Base-by-base conservation (phyloP, 2,888 invertebrate genomes). In the Drosophila rubida region DNA sequence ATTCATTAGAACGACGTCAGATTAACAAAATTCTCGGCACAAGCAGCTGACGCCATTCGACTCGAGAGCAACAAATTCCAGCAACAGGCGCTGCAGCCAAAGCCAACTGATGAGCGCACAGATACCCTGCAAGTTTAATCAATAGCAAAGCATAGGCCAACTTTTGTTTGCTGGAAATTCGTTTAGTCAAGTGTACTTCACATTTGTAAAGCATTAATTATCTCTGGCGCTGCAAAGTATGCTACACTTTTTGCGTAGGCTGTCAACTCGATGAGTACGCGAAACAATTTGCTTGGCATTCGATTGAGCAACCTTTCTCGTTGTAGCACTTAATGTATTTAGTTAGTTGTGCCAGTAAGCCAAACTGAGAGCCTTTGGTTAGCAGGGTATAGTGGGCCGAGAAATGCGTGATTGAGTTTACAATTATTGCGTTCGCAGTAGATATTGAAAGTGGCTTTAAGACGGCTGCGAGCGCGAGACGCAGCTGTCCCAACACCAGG, bases 1-100 rank as follows among this genome's bases (percentile, higher is more conserved):
- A 90, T 90, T 90, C 91, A 90, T 90, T 90, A 91, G 90, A 90
- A 89, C 83, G 90, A 89, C 83, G 90, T 88, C 89, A 88, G 90
- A 91, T 90, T 91, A 90, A 84, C 90, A 85, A 32, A 89, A 88
- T 89, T 74, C 85, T 77, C 61, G 69, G 75, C 69, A 78, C 77
- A 82, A 85, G 85, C 91, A 91, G 90, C 90, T 90, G 88, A 90
- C 89, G 90, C 88, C 82, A 74, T 59, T 59, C 25, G 9, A 42
- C 39, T 41, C 7, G 8, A 30, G 11, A 30, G 30, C n/a, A 9
- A 30, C 8, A 27, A 25, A n/a, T n/a, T n/a, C n/a, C 7, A 37
- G 35, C 35, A 37, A 37, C 35, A 37, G 35, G 35, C 35, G 35
- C 27, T 27, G 27, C 19, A 19, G 19, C 19, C 3, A 19, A 19